Evolutionary conservation across 2,797 vertebrate species (phyloP).

Genomic region (Chiloscyllium punctatum): DNA sequence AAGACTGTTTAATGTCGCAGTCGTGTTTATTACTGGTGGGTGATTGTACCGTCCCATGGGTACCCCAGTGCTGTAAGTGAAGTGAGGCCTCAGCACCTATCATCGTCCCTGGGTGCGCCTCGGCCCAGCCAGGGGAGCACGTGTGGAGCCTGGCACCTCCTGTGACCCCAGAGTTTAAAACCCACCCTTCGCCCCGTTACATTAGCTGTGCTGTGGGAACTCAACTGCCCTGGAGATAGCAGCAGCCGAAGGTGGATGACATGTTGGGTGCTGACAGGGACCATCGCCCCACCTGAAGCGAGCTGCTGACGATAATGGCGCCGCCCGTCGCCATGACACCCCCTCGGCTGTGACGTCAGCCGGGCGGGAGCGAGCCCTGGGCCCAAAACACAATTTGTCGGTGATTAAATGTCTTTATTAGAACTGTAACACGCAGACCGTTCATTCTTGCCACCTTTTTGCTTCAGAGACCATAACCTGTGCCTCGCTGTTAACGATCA

Average conservation of each 20-base stretch:
- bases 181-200: not conserved
- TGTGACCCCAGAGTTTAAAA: not conserved
- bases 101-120: not conserved
- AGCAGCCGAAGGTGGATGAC: too few species aligned
- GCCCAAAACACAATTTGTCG: too few species aligned
- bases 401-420: too few species aligned
- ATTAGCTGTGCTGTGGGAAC: not conserved
- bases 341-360: not conserved
- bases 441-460: too few species aligned
- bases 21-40: not conserved
- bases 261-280: too few species aligned
- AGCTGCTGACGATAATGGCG: slow-evolving; percentile 69
- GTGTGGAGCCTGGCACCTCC: not conserved
- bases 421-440: too few species aligned
- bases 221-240: too few species aligned
- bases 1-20: not conserved
- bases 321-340: not conserved
- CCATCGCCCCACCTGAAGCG: slow-evolving; percentile 64
- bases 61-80: not conserved
- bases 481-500: too few species aligned
- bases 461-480: too few species aligned
- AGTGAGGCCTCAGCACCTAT: not conserved
- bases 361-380: too few species aligned
- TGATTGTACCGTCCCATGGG: not conserved
- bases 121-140: too few species aligned